Evolutionary conservation across 2,888 invertebrate species (phyloP), one percentile per base, ranked within the genome.

Genomic region (Hanleya hanleyi): DNA sequence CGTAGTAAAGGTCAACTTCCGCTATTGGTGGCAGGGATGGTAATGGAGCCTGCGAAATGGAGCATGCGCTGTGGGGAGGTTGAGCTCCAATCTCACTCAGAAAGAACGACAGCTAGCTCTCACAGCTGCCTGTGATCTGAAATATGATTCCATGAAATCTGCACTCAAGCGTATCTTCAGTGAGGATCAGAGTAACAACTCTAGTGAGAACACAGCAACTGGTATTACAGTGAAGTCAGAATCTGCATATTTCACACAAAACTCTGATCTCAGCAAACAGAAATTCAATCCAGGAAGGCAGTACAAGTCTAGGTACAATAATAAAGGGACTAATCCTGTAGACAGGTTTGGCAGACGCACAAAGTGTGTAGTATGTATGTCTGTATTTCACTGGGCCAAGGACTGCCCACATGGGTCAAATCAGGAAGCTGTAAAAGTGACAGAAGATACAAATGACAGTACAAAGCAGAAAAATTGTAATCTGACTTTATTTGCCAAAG

Each of bases 351-450:
- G 61, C 3, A 15, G 33, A 9, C 15, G 22, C 4, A 57, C 35
- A 9, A 57, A 57, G 26, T 9, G 73, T 36, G 71, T 75, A 1
- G 26, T 82, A 80, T 78, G 78, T 82, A 0, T 57, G 80, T 37
- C 75, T 80, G 61, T 57, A 22, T 72, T 72, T 68, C 72, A 69
- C 64, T 72, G 68, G 68, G 62, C 47, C 7, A 69, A 62, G 29
- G 64, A 68, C 26, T 69, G 72, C 7, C 69, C 64, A 6, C 33
- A 49, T 33, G 47, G n/a, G 32, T 26, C 12, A 26, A 18, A 33
- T 3, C 22, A 51, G 9, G 15, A 9, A 15, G 9, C 9, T 18
- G 15, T 9, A 12, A 9, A 9, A 15, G 29, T 57, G 26, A 57
- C 12, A 15, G 26, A 33, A 18, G 12, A 64, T 7, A 57, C 12